Evolutionary conservation across 2,888 invertebrate species (phyloP).

Genomic region (Drosophila algonquin): DNA sequence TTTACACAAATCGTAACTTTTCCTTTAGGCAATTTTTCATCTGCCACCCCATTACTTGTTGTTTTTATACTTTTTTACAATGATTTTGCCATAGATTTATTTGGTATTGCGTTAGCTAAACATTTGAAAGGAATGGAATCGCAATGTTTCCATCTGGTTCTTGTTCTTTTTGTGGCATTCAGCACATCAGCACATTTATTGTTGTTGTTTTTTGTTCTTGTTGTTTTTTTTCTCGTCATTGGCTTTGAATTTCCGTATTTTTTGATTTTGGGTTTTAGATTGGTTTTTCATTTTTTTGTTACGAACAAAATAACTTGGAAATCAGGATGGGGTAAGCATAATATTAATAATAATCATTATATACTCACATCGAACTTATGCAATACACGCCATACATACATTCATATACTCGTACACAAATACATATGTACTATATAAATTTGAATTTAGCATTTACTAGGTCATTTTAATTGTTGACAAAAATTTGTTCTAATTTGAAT

Average conservation of each 20-base stretch:
- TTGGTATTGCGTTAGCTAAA: constrained; percentile 34
- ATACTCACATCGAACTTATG: constrained; percentile 46
- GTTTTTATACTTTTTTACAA: constrained; percentile 60
- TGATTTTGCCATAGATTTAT: constrained; percentile 53
- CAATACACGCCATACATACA: constrained; percentile 50
- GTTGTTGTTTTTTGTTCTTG: constrained; percentile 12
- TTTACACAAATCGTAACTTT: constrained; percentile 68
- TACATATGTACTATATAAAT: constrained; percentile 72
- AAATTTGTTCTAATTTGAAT: constrained; percentile 73
- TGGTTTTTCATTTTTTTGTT: constrained; percentile 1
- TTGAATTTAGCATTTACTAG: constrained; percentile 77
- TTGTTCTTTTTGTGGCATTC: constrained; percentile 44
- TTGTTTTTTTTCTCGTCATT: constrained; percentile 39
- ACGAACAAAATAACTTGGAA: constrained; percentile 42
- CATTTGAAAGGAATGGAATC: constrained; percentile 33
- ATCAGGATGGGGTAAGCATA: constrained; percentile 36
- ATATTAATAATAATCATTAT: constrained; percentile 48
- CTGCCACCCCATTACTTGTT: constrained; percentile 15
- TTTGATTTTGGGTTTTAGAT: constrained; percentile 10
- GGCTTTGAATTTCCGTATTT: constrained; percentile 54
- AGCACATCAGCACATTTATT: constrained; percentile 46
- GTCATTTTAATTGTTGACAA: constrained; percentile 62
- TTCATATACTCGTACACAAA: constrained; percentile 40
- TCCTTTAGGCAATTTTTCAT: constrained; percentile 45
- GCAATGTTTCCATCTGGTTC: constrained; percentile 9